phyloP scores from a whole-genome alignment of 1,140 invertebrate species.

The Mycetomoellerius zeteki region DNA sequence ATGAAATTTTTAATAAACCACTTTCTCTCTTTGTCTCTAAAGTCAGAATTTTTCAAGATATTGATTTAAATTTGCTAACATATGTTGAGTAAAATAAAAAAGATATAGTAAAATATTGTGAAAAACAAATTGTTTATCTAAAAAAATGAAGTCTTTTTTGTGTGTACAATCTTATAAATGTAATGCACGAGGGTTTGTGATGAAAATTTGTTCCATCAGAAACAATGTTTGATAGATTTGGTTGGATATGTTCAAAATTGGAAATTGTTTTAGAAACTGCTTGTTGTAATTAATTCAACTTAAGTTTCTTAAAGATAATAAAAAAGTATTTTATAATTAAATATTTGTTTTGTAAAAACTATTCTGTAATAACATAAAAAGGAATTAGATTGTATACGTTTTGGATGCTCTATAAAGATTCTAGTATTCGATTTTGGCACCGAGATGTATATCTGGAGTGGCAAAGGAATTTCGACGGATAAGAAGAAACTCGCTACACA shows the following conservation, averaged over 20 bases:
- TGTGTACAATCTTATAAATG: not conserved
- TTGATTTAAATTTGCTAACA: not conserved
- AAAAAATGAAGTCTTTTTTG: not conserved
- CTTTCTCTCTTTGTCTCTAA: not conserved
- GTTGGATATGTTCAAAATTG: too few species aligned
- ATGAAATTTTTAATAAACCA: not conserved
- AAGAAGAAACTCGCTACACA: constrained; percentile 91
- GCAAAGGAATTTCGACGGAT: constrained; percentile 92
- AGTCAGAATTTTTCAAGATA: not conserved
- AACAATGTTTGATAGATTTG: not conserved
- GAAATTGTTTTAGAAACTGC: too few species aligned
- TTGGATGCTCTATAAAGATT: constrained; percentile 87
- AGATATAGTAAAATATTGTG: not conserved
- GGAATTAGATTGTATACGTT: not conserved
- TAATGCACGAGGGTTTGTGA: not conserved
- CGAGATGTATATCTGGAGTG: constrained; percentile 98
- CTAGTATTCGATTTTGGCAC: constrained; percentile 97
- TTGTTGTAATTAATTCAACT: too few species aligned
- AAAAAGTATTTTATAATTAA: not conserved
- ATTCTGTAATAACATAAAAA: not conserved
- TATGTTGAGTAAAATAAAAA: not conserved
- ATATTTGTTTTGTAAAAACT: not conserved
- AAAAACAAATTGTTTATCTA: not conserved
- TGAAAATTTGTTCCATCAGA: not conserved
- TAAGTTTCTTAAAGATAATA: not conserved